Conservation (phyloP, 1,140 invertebrate species). For the Tyrophagus putrescentiae region DNA sequence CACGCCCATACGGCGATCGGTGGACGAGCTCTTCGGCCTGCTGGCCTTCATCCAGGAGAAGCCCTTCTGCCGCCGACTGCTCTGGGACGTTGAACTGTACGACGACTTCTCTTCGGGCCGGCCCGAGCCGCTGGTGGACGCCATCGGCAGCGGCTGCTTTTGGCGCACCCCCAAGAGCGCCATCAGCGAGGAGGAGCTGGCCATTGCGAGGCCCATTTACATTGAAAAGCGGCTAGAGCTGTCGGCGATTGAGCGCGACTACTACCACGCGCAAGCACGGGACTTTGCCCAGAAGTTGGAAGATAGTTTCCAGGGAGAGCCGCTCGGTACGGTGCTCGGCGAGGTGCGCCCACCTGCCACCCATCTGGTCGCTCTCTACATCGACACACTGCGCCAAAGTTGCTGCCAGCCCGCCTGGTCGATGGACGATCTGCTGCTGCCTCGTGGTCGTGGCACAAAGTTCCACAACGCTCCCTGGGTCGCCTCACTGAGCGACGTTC, state of each 20-base stretch:
- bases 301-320: no score
- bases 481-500: conserved; percentile 49
- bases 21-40: conserved; percentile 52
- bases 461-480: no score
- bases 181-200: conserved; percentile 44
- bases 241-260: conserved; percentile 45
- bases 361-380: no score
- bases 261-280: no score
- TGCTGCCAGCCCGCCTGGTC: neutral
- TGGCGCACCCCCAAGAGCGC: conserved; percentile 54
- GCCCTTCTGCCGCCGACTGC: conserved; percentile 41
- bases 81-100: conserved; percentile 44
- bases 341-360: no score
- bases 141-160: conserved; percentile 45
- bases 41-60: conserved; percentile 49
- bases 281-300: no score
- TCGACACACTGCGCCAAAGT: conserved; percentile 6
- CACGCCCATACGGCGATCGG: conserved; percentile 50
- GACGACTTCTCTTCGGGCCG: conserved; percentile 33
- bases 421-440: conserved; percentile 37
- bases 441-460: conserved; percentile 42
- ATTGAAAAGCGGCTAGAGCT: conserved; percentile 40
- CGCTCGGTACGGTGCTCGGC: no score
- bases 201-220: conserved; percentile 38
- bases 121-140: conserved; percentile 36